Conservation (phyloP, 2,797 vertebrate genomes). For the Ispidina picta region DNA sequence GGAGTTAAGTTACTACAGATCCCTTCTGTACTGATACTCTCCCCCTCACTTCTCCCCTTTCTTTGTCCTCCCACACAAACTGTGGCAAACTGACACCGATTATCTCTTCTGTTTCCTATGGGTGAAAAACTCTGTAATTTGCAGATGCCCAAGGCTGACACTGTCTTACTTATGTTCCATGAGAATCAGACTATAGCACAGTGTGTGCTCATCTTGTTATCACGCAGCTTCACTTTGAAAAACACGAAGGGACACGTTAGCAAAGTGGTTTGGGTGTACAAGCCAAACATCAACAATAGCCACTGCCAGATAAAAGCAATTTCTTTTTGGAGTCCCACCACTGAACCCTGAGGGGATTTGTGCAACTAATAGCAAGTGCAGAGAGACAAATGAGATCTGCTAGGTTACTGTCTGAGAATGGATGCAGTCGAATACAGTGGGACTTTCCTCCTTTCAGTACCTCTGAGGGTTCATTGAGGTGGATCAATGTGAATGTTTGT, state of each 20-base stretch:
- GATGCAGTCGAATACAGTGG: not conserved
- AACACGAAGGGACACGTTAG: not conserved
- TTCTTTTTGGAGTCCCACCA: slow-evolving; percentile 13
- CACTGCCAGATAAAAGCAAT: slow-evolving; percentile 30
- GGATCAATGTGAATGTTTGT: not conserved
- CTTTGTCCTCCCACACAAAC: not conserved
- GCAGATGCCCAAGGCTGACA: slow-evolving; percentile 41
- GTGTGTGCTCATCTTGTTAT: slow-evolving; percentile 8
- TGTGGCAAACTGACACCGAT: slow-evolving; percentile 1
- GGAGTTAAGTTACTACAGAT: slow-evolving; percentile 30
- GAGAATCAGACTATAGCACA: not conserved
- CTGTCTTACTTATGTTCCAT: slow-evolving; percentile 22
- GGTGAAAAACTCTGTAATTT: slow-evolving; percentile 11
- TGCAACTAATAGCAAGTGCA: not conserved
- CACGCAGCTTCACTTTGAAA: not conserved
- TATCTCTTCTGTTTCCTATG: not conserved
- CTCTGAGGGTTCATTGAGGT: not conserved
- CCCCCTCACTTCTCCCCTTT: not conserved
- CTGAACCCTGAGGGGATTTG: not conserved
- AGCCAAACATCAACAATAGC: slow-evolving; percentile 36
- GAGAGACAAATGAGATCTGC: slow-evolving; percentile 7
- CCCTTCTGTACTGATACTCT: not conserved
- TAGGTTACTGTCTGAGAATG: not conserved
- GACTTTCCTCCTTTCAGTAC: not conserved
- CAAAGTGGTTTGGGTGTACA: not conserved